Base-by-base conservation (phyloP, 92 coral and sea anemone genomes). In the Muricea muricata region DNA sequence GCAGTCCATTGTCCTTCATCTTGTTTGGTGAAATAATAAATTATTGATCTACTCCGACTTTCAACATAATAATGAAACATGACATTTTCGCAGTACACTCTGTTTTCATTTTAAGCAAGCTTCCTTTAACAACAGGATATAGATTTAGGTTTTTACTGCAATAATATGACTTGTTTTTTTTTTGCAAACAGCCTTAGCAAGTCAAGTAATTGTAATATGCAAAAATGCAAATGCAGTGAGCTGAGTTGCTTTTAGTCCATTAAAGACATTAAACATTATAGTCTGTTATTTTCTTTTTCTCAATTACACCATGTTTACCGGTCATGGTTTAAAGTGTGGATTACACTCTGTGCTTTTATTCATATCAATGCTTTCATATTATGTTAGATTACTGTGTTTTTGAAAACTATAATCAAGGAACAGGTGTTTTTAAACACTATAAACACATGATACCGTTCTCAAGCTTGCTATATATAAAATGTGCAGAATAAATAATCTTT, bases 11-110 rank as follows among this genome's bases (percentile, higher is more conserved):
- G 60, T 76, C 61, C 3, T 76, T 52, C 81, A 52, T 78, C 48
- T 37, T 56, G 72, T 78, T 57, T 78, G 57, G 52, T 25, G 55
- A 29, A 58, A 57, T 78, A 56, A 78, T 78, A 57, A 78, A 78
- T 57, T 78, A 57, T 78, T 78, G 83, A 78, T 42, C 50, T 65
- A 58, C 54, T 39, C 17, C 29, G 81, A 55, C 66, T 48, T 47
- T 52, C 61, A 30, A 23, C 42, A 76, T 29, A 9, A 17, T 28
- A 76, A 76, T 55, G 26, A 76, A 50, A 55, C 42, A 14, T 50
- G 81, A 50, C 41, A 50, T 57, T 50, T 76, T 48, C 39, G 21
- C 70, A 28, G 35, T 10, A 30, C 70, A 28, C 37, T 63, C 13
- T 29, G 70, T 63, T 63, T 63, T 63, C 70, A 63, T 26, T 63